phyloP scores from a whole-genome alignment of 2,888 invertebrate genomes.

The Cremastinae sp. region DNA sequence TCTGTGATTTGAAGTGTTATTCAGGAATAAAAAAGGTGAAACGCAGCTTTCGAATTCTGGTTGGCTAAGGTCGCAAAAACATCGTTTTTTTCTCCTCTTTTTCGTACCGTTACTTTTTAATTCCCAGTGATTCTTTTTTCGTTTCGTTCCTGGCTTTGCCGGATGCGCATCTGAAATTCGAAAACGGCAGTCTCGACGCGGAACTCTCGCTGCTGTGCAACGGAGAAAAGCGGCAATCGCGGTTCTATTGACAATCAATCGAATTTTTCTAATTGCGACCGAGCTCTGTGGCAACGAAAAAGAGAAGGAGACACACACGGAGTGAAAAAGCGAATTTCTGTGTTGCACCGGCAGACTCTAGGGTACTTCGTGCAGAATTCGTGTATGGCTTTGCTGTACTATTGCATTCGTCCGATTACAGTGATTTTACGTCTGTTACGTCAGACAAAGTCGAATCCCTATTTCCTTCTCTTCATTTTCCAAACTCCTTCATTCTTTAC shows the following conservation, averaged over 20 bases:
- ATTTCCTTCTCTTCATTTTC: constrained; percentile 8
- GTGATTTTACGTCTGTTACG: constrained; percentile 41
- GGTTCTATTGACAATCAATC: constrained; percentile 61
- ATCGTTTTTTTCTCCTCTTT: constrained; percentile 11
- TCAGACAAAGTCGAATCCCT: constrained; percentile 19
- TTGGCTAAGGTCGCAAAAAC: constrained; percentile 28
- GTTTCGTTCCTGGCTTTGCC: constrained; percentile 29
- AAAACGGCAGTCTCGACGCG: constrained; percentile 35
- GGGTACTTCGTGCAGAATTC: constrained; percentile 21
- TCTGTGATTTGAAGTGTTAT: too few species aligned
- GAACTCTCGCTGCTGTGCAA: constrained; percentile 13
- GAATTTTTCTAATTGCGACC: constrained; percentile 61
- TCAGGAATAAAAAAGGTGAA: too few species aligned
- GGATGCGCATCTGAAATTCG: constrained; percentile 18
- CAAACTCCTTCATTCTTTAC: background rate
- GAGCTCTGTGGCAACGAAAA: constrained; percentile 30
- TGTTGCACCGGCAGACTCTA: constrained; percentile 6
- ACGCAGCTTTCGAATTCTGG: background rate
- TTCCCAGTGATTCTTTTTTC: background rate
- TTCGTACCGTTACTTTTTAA: constrained; percentile 16
- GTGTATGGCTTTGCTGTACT: constrained; percentile 13
- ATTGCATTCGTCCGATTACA: constrained; percentile 52
- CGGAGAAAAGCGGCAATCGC: constrained; percentile 51
- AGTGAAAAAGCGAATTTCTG: constrained; percentile 28
- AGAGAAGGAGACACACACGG: too few species aligned